Evolutionary conservation across 2,113 vertebrate genomes (phyloP).

Genomic region (Notarius quadriscutis): DNA sequence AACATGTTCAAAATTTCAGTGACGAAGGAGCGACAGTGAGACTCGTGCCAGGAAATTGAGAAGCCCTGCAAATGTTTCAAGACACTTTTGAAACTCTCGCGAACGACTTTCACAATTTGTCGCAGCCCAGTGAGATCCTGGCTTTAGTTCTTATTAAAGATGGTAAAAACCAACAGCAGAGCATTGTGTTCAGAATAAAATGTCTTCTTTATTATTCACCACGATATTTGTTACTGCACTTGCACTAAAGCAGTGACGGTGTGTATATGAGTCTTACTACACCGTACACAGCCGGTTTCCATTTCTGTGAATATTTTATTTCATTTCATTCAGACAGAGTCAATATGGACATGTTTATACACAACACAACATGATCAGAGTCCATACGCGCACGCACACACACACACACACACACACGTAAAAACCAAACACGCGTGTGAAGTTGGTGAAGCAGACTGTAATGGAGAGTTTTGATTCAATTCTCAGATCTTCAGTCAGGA

Average conservation of each 20-base stretch:
- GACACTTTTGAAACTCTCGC: no score
- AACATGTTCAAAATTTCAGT: no score
- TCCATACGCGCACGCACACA: not conserved
- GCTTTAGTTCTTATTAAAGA: not conserved
- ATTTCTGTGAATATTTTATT: not conserved
- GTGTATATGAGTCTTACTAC: not conserved
- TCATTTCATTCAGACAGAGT: not conserved
- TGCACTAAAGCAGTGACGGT: not conserved
- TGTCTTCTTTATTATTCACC: not conserved
- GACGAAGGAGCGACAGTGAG: no score
- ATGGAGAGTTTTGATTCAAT: slow-evolving; percentile 59
- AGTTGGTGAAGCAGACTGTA: slow-evolving; percentile 48
- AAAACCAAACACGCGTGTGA: not conserved
- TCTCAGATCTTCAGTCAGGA: slow-evolving; percentile 53
- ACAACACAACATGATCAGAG: not conserved
- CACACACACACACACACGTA: not conserved
- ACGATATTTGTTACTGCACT: not conserved
- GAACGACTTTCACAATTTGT: no score
- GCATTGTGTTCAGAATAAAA: not conserved
- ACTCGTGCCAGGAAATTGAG: no score
- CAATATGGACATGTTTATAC: not conserved
- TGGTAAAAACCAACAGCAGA: not conserved
- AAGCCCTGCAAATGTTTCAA: no score
- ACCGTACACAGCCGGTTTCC: not conserved
- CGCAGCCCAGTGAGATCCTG: no score